phyloP scores from a whole-genome alignment of 2,888 invertebrate species.

The Drosophila recens region DNA sequence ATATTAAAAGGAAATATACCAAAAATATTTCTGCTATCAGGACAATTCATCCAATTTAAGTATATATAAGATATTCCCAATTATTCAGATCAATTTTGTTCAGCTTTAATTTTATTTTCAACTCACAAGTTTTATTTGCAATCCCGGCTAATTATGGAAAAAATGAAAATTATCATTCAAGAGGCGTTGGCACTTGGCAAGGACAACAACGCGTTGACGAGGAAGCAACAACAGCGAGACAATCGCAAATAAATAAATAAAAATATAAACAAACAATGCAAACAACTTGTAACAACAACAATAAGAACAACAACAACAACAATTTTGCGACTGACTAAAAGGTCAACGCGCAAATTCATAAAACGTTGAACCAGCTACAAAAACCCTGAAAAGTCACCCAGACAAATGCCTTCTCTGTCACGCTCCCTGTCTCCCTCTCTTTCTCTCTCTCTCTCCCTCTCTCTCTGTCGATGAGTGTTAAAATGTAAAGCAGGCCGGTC shows the following conservation, averaged over 20 bases:
- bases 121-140: background rate
- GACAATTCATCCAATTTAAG: no score
- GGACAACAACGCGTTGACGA: conserved; percentile 55
- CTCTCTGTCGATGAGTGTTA: conserved; percentile 33
- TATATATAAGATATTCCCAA: no score
- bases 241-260: conserved; percentile 29
- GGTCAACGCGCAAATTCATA: conserved; percentile 71
- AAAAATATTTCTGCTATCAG: no score
- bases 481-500: conserved; percentile 68
- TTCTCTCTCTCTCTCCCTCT: background rate
- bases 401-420: background rate
- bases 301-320: conserved; percentile 5
- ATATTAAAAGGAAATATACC: no score
- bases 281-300: conserved; percentile 25
- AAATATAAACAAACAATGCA: conserved; percentile 18
- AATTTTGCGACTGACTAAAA: conserved; percentile 49
- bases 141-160: background rate
- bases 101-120: no score
- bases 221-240: conserved; percentile 45
- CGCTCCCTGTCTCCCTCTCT: background rate
- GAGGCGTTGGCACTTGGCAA: conserved; percentile 70
- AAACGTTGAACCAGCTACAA: conserved; percentile 63
- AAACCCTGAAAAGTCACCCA: conserved; percentile 48
- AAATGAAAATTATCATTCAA: conserved; percentile 7
- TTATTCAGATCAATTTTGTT: no score